Percentiles rank a stretch among this genome's conserved stretches.
These are phyloP conservation scores for Protobothrops mucrosquamatus DNA, from an alignment of 2,113 vertebrate species.

Conservation along the genomic window DNA sequence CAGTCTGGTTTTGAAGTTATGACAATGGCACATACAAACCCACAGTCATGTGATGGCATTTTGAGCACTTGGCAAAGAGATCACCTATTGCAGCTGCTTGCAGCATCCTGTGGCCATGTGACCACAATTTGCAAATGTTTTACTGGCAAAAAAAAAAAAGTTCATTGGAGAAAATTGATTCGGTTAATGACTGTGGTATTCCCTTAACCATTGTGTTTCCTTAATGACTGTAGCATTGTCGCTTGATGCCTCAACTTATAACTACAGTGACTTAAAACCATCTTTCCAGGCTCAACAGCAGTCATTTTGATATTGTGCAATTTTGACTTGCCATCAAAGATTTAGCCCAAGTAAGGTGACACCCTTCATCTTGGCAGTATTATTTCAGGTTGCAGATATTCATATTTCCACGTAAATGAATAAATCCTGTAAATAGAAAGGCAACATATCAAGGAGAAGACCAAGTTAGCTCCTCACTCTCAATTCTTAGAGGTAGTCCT, in stretches of 20 bases:
- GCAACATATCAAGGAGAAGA: background rate
- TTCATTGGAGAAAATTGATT: background rate
- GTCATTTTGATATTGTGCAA: background rate
- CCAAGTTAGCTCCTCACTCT: background rate
- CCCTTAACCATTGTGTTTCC: background rate
- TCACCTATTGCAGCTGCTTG: background rate
- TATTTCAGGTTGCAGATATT: background rate
- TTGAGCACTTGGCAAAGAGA: background rate
- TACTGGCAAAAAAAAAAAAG: background rate
- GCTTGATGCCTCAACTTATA: background rate
- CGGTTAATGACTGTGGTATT: background rate
- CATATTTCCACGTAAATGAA: background rate
- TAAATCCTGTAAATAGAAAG: background rate
- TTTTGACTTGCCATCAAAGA: background rate
- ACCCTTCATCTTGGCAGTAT: background rate
- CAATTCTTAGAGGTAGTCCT: no score
- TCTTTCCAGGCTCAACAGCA: no score
- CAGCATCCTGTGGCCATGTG: background rate
- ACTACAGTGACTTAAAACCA: background rate
- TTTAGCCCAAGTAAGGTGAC: background rate
- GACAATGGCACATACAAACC: background rate
- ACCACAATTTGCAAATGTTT: background rate
- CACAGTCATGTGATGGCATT: background rate
- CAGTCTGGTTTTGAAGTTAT: background rate
- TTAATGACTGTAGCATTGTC: background rate